These are phyloP conservation scores for Galbula dea DNA, from an alignment of 2,113 vertebrate species.

Conservation along the genomic window DNA sequence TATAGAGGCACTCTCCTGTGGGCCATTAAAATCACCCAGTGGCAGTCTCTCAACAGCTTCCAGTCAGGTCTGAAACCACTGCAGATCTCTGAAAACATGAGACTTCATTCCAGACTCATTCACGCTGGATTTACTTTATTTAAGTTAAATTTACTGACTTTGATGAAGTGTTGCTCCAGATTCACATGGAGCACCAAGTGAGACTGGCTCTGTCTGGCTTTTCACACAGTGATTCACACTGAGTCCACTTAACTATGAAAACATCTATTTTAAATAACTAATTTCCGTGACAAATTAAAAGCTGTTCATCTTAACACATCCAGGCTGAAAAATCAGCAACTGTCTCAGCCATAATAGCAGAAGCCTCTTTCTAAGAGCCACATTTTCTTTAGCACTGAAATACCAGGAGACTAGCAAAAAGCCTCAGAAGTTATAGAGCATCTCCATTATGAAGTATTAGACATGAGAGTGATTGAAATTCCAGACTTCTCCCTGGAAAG, in stretches of 20 bases:
- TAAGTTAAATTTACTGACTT: not conserved
- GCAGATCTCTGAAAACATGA: not conserved
- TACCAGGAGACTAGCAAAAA: not conserved
- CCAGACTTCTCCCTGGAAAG: slow-evolving; percentile 14
- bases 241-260: not conserved
- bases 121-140: not conserved
- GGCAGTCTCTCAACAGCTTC: not conserved
- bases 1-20: not conserved
- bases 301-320: not conserved
- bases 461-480: not conserved
- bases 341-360: not conserved
- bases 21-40: not conserved
- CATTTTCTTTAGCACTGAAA: not conserved
- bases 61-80: not conserved
- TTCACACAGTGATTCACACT: not conserved
- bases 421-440: not conserved
- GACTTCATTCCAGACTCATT: not conserved
- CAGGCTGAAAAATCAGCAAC: not conserved
- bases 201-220: not conserved
- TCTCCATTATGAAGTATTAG: not conserved
- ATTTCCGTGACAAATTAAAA: slow-evolving; percentile 35
- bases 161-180: not conserved
- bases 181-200: not conserved
- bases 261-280: not conserved
- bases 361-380: not conserved